Conservation (phyloP, 2,113 vertebrate species). For the Nycticorax nycticorax region DNA sequence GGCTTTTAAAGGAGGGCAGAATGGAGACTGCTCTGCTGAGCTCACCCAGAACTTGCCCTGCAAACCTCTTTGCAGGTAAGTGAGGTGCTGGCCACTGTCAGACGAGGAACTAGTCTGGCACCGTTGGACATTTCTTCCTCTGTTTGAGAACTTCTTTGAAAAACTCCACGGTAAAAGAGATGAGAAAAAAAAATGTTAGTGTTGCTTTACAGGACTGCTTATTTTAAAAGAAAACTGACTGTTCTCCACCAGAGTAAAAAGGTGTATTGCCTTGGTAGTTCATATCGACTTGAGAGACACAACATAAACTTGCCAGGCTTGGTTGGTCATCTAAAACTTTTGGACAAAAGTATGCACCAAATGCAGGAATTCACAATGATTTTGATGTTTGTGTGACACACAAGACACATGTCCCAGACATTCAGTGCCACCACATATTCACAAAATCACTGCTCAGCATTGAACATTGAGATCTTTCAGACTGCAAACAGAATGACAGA, state of each 20-base stretch:
- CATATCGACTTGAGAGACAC: neutral
- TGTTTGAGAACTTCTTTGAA: neutral
- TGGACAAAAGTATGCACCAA: neutral
- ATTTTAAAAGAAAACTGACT: neutral
- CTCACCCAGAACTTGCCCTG: neutral
- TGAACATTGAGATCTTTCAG: neutral
- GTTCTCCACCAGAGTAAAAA: neutral
- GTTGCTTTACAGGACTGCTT: neutral
- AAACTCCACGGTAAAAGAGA: neutral
- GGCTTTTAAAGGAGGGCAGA: neutral
- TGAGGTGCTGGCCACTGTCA: neutral
- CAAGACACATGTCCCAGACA: neutral
- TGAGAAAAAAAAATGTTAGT: neutral
- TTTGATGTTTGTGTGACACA: neutral
- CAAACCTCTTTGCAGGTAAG: neutral
- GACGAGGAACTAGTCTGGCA: neutral
- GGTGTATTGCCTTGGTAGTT: neutral
- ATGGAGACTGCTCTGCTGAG: neutral
- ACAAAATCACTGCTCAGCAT: neutral
- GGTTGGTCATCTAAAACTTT: neutral
- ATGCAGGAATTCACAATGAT: neutral
- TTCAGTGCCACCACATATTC: neutral
- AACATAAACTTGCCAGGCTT: neutral
- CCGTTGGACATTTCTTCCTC: neutral
- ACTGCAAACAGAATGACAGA: neutral